Evolutionary conservation across 2,797 vertebrate genomes (phyloP).

Genomic region (Coregonus ussuriensis): DNA sequence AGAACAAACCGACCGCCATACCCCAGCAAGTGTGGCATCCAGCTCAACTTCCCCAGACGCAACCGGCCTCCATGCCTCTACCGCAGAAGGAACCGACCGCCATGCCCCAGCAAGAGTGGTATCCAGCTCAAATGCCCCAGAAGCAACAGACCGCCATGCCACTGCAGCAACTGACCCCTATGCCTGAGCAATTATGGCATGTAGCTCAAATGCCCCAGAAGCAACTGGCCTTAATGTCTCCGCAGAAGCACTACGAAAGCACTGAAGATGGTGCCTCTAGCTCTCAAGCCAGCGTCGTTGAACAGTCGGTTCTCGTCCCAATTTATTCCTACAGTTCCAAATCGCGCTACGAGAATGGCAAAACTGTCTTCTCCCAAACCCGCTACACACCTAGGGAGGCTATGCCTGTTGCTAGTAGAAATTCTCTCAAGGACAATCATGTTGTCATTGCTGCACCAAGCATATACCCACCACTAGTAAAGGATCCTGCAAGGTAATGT

Average conservation of each 20-base stretch:
- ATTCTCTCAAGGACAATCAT: not conserved
- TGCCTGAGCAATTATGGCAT: too few relatives aligned
- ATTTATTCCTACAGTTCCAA: not conserved
- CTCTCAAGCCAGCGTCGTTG: too few relatives aligned
- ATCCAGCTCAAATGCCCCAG: too few relatives aligned
- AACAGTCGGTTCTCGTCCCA: not conserved
- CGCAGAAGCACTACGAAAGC: too few relatives aligned
- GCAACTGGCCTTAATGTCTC: too few relatives aligned
- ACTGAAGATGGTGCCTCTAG: not conserved
- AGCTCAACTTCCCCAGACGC: not conserved
- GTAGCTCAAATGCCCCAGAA: too few relatives aligned
- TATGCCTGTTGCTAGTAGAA: not conserved
- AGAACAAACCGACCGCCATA: too few relatives aligned
- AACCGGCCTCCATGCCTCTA: not conserved
- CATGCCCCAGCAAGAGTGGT: too few relatives aligned
- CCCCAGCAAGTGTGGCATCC: not conserved
- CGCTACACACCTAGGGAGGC: not conserved
- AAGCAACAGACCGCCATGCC: too few relatives aligned
- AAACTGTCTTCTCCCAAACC: not conserved
- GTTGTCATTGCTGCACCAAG: not conserved
- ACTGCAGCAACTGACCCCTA: too few relatives aligned
- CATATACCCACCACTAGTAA: not conserved
- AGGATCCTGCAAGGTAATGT: not conserved
- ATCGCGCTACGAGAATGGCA: not conserved
- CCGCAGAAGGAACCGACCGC: too few relatives aligned